phyloP scores from a whole-genome alignment of 2,888 invertebrate genomes.

The Brachycybe producta region DNA sequence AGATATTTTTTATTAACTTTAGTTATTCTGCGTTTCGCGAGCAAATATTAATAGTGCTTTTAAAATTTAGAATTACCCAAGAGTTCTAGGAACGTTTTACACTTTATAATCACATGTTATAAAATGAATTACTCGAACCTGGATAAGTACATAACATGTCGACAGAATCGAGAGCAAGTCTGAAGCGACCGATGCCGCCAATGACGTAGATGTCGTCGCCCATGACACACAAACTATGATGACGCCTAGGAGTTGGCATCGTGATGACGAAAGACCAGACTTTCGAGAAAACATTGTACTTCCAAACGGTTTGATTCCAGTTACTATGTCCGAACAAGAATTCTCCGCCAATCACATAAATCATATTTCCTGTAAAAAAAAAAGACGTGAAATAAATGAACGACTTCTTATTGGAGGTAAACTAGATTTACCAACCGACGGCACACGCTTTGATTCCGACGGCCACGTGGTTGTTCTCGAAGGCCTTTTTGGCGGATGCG shows the following conservation, averaged over 20 bases:
- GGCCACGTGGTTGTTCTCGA: slow-evolving; percentile 7
- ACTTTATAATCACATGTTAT: too few species aligned
- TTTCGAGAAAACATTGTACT: slow-evolving; percentile 25
- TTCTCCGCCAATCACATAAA: slow-evolving; percentile 29
- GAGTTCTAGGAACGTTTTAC: too few species aligned
- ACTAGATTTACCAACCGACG: slow-evolving; percentile 11
- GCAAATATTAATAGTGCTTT: too few species aligned
- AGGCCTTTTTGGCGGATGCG: slow-evolving; percentile 10
- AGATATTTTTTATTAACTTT: background rate
- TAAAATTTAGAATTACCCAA: too few species aligned
- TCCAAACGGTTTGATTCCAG: slow-evolving; percentile 28
- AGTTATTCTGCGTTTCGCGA: too few species aligned
- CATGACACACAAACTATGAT: slow-evolving; percentile 26
- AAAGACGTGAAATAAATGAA: slow-evolving; percentile 2
- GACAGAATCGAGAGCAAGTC: slow-evolving; percentile 26
- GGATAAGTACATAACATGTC: slow-evolving; percentile 23
- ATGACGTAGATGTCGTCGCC: slow-evolving; percentile 27
- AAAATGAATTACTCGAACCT: slow-evolving; percentile 21
- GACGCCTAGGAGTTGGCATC: slow-evolving; percentile 25
- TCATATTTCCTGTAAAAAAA: slow-evolving; percentile 24
- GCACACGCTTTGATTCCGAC: slow-evolving; percentile 14
- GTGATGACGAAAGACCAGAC: slow-evolving; percentile 27
- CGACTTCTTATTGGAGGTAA: slow-evolving; percentile 4
- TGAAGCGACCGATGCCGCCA: slow-evolving; percentile 28
- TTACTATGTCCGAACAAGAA: slow-evolving; percentile 27